These are phyloP conservation scores for Leuciscus idus DNA, from an alignment of 2,113 vertebrate genomes.

Conservation along the genomic window DNA sequence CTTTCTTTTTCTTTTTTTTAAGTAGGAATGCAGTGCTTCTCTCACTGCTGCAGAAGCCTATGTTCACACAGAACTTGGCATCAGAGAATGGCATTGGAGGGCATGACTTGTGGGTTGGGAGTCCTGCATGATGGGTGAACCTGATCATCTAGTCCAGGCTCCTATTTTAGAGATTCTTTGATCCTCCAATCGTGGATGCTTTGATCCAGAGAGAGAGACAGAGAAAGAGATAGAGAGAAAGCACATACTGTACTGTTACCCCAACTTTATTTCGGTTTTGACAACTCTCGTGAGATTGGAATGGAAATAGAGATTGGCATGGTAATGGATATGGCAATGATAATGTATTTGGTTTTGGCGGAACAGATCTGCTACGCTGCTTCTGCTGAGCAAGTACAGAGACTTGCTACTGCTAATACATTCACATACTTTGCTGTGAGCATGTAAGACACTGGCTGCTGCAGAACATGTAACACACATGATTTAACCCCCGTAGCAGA, in stretches of 20 bases:
- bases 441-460: too few species aligned
- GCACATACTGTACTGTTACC: neutral
- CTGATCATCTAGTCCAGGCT: neutral
- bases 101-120: neutral
- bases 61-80: neutral
- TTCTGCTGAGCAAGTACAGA: too few species aligned
- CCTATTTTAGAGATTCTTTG: conserved; percentile 14
- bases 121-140: conserved; percentile 4
- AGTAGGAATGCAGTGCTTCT: neutral
- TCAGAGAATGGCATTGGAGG: neutral
- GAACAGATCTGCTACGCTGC: too few species aligned
- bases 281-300: too few species aligned
- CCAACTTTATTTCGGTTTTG: neutral
- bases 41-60: neutral
- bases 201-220: neutral
- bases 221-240: neutral
- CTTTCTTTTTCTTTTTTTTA: neutral
- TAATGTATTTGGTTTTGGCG: too few species aligned
- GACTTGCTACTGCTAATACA: too few species aligned
- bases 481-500: too few species aligned
- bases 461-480: too few species aligned
- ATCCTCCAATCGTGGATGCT: conserved; percentile 1
- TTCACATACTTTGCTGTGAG: too few species aligned
- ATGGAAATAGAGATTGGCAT: too few species aligned
- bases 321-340: too few species aligned